Conservation (phyloP, 2,888 invertebrate species). For the Adineta ricciae region DNA sequence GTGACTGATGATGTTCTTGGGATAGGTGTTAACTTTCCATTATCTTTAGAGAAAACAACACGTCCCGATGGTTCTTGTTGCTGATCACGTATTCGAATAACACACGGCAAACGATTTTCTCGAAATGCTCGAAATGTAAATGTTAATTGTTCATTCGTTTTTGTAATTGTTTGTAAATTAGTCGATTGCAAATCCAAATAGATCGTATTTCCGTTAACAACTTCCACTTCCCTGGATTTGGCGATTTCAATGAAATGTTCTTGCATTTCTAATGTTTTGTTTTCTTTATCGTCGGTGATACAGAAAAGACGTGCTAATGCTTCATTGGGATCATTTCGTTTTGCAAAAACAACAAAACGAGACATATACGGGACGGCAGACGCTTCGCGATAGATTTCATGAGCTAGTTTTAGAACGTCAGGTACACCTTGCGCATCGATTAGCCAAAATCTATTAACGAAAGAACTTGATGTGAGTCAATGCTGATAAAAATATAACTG, state of each 20-base stretch:
- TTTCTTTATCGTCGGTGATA: constrained; percentile 98
- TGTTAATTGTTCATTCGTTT: constrained; percentile 86
- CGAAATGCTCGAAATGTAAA: constrained; percentile 89
- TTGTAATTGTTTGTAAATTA: constrained; percentile 76
- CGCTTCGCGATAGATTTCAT: constrained; percentile 91
- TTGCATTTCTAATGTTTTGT: constrained; percentile 79
- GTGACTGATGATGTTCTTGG: background rate
- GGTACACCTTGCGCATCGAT: constrained; percentile 32
- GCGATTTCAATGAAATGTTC: constrained; percentile 84
- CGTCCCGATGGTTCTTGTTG: constrained; percentile 38
- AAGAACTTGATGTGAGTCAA: no score
- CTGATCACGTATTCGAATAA: constrained; percentile 75
- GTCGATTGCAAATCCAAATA: constrained; percentile 94
- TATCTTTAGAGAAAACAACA: constrained; percentile 34
- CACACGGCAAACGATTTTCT: constrained; percentile 90
- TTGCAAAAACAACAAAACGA: constrained; percentile 94
- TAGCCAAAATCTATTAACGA: constrained; percentile 27
- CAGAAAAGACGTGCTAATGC: constrained; percentile 77
- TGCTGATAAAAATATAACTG: no score
- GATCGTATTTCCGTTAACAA: constrained; percentile 81
- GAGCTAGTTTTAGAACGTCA: constrained; percentile 96
- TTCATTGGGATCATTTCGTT: constrained; percentile 70
- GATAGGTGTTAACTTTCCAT: background rate
- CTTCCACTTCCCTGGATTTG: constrained; percentile 92
- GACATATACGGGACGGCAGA: constrained; percentile 99